phyloP scores from a whole-genome alignment of 2,888 invertebrate species.

The Mongoloraphidia duomilia region DNA sequence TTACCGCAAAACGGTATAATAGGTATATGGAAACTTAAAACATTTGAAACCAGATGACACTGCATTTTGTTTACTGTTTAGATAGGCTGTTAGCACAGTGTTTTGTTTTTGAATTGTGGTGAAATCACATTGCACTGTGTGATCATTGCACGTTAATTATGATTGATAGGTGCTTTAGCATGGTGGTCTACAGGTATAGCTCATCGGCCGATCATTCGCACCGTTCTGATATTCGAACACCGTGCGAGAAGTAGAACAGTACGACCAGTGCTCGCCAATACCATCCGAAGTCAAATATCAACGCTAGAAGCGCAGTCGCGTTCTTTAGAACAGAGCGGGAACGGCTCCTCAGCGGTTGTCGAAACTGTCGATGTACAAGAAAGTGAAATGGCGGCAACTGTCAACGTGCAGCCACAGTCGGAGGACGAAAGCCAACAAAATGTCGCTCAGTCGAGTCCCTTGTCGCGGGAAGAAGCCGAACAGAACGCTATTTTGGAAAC shows the following conservation, averaged over 20 bases:
- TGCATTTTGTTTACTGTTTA: no score
- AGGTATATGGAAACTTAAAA: no score
- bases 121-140: no score
- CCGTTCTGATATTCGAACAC: conserved; percentile 50
- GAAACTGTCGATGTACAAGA: conserved; percentile 28
- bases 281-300: conserved; percentile 25
- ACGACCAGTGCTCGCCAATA: conserved; percentile 24
- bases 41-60: no score
- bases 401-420: conserved; percentile 16
- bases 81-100: no score
- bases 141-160: conserved; percentile 12
- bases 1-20: no score
- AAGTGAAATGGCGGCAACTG: conserved; percentile 20
- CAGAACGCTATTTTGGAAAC: conserved; percentile 39
- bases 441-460: conserved; percentile 4
- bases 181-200: conserved; percentile 69
- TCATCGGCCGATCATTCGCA: conserved; percentile 50
- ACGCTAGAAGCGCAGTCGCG: conserved; percentile 21
- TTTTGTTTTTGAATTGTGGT: no score
- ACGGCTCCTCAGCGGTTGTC: conserved; percentile 16
- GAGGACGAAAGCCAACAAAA: conserved; percentile 12
- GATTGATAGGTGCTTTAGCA: conserved; percentile 44
- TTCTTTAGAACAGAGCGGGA: not conserved
- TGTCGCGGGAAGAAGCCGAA: conserved; percentile 15
- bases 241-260: conserved; percentile 29